Evolutionary conservation across 1,140 invertebrate genomes (phyloP).

Genomic region (Meteorus sp.): DNA sequence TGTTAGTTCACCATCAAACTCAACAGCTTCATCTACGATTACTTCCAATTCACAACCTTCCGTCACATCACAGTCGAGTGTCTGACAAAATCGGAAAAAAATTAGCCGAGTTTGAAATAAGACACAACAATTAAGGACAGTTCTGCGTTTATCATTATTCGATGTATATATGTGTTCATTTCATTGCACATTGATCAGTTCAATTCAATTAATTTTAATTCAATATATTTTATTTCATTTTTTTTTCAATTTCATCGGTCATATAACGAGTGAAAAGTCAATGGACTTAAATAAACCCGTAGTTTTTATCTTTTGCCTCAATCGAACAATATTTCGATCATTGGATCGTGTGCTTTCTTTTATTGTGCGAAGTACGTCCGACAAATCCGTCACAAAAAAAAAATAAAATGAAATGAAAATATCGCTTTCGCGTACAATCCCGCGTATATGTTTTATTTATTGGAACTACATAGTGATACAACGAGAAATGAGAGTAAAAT

Average conservation of each 20-base stretch:
- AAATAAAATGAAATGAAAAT: not conserved
- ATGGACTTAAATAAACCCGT: not conserved
- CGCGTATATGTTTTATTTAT: not conserved
- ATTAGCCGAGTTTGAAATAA: conserved; percentile 44
- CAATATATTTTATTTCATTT: too few relatives aligned
- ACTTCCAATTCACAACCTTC: conserved; percentile 45
- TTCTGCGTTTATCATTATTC: not conserved
- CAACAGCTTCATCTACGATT: conserved; percentile 40
- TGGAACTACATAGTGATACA: not conserved
- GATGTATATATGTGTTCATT: not conserved
- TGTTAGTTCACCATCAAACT: conserved; percentile 49
- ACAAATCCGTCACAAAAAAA: not conserved
- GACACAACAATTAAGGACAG: not conserved
- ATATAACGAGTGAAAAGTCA: not conserved
- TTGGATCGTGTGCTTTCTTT: not conserved
- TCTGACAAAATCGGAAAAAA: conserved; percentile 50
- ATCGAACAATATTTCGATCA: not conserved
- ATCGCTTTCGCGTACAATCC: too few relatives aligned
- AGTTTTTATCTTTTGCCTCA: not conserved
- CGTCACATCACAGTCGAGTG: conserved; percentile 48
- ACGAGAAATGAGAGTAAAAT: too few relatives aligned
- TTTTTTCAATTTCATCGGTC: too few relatives aligned
- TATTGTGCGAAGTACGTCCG: not conserved
- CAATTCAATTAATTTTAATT: too few relatives aligned
- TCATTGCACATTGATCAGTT: not conserved